A percentile compares a stretch with the other conserved stretches of the same genome.
Conservation (phyloP, 2,888 invertebrate species). For the Drosophila koepferae region DNA sequence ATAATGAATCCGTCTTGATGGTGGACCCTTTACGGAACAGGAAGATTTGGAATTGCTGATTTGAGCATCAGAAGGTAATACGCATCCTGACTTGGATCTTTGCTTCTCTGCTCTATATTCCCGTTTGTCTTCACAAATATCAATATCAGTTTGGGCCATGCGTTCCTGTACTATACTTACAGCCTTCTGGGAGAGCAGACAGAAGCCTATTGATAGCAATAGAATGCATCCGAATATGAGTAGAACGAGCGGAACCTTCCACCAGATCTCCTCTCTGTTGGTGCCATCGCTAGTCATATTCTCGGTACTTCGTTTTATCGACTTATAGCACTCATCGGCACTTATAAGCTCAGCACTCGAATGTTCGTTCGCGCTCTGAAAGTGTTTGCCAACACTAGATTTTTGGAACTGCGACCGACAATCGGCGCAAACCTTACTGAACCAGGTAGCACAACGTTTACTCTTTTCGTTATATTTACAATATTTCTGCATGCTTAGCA, state of each 20-base stretch:
- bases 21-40: neutral
- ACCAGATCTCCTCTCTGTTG: constrained; percentile 41
- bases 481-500: constrained; percentile 11
- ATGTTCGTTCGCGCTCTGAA: neutral
- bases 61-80: neutral
- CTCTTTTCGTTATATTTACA: constrained; percentile 45
- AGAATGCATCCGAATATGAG: constrained; percentile 39
- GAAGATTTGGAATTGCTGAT: neutral
- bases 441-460: constrained; percentile 39
- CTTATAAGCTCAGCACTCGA: constrained; percentile 29
- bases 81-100: neutral
- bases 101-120: neutral
- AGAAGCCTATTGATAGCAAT: constrained; percentile 19
- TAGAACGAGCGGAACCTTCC: constrained; percentile 58
- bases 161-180: neutral
- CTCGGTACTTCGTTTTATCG: constrained; percentile 38
- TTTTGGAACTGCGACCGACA: constrained; percentile 38
- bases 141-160: neutral
- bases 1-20: neutral
- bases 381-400: neutral
- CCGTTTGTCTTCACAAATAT: constrained; percentile 12
- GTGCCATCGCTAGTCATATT: neutral
- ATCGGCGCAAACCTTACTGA: constrained; percentile 41
- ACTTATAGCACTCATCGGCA: constrained; percentile 56
- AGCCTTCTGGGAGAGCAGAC: constrained; percentile 27